Percentiles rank a stretch among this genome's conserved stretches.
phyloP scores from a whole-genome alignment of 2,888 invertebrate genomes.

The Byasa hedistus region DNA sequence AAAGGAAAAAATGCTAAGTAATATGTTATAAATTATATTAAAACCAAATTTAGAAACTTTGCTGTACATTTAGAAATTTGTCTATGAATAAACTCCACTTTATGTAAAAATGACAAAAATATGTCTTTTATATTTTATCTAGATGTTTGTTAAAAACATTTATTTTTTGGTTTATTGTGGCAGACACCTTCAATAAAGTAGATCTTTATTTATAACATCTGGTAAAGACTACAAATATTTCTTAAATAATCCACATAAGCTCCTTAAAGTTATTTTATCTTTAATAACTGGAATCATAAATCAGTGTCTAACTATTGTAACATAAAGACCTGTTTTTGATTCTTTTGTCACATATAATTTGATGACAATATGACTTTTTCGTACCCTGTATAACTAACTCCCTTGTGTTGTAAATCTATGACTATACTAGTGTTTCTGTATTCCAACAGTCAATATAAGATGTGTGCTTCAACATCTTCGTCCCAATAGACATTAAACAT shows the following conservation, averaged over 20 bases:
- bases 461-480: too few species aligned
- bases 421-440: too few species aligned
- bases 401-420: too few species aligned
- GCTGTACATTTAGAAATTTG: too few species aligned
- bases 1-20: too few species aligned
- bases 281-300: neutral
- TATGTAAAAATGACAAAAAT: neutral
- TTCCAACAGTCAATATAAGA: too few species aligned
- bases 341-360: too few species aligned
- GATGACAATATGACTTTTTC: neutral
- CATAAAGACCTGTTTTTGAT: too few species aligned
- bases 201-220: neutral
- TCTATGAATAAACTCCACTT: neutral
- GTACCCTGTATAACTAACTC: neutral
- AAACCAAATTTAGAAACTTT: too few species aligned
- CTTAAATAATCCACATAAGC: neutral
- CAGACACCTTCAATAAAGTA: neutral
- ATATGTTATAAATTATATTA: too few species aligned
- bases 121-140: neutral
- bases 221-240: neutral
- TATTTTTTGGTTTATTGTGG: neutral
- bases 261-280: neutral
- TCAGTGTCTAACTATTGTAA: too few species aligned
- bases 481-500: too few species aligned
- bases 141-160: neutral